Evolutionary conservation across 1,140 invertebrate genomes (phyloP), one percentile per base, ranked within the genome.

Genomic region (Polypedilum pembai): DNA sequence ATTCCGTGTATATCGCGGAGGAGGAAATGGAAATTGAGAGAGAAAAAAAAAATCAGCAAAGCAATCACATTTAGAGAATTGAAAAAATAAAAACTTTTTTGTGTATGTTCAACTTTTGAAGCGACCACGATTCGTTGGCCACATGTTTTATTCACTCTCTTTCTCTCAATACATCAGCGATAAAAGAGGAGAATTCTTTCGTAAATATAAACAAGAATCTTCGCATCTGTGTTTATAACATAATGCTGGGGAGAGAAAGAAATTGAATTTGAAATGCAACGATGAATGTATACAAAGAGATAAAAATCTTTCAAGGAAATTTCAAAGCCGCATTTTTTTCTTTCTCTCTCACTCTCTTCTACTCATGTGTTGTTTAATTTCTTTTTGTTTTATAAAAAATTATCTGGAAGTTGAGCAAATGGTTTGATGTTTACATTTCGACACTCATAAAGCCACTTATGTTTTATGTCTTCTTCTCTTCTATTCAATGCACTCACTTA

Each of bases 301-400:
- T 56, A 56, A 56, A 56, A 56, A 56, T 56, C 45, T n/a, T 56
- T 56, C 45, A 56, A 56, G 45, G 45, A n/a, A 56, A 56, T 56
- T 56, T 56, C n/a, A 33, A 3, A 3, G 24, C 24, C 24, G 24
- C 24, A 33, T 33, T 3, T 33, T 5, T 33, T 33, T 33, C 24
- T 33, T 33, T 33, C 24, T 33, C 24, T 33, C 5, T 33, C 5
- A 3, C 5, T 33, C 24, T 33, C 24, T 33, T n/a, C n/a, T 3
- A 33, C 24, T 33, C 24, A 33, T 45, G 8, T 45, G 41, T 45
- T 56, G 45, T 56, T 56, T 56, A 56, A n/a, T 56, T 56, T 56
- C 45, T n/a, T n/a, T 56, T 56, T 56, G 12, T 56, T 12, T 56
- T 56, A 56, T 56, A n/a, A n/a, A 56, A 56, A n/a, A 12, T 45